Conservation (phyloP, 2,888 invertebrate genomes). For the Scaptomyza cyrtandrae region DNA sequence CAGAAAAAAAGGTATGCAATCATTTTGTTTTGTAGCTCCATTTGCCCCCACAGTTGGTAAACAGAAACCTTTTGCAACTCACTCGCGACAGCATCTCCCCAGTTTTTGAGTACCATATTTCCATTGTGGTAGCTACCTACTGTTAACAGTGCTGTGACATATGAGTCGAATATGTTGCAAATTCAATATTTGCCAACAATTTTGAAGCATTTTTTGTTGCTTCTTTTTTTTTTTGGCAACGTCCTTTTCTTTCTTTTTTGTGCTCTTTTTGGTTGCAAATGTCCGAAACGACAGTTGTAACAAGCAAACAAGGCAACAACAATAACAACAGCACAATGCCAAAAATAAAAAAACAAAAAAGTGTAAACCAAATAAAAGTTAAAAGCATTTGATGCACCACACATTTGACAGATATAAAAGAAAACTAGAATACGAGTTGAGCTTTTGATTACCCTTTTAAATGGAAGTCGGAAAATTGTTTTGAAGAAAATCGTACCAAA, state of each 20-base stretch:
- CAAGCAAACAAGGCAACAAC: conserved; percentile 58
- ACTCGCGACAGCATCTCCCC: conserved; percentile 53
- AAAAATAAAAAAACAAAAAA: conserved; percentile 45
- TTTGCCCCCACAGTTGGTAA: conserved; percentile 63
- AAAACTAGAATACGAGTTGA: conserved; percentile 12
- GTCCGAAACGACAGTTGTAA: conserved; percentile 66
- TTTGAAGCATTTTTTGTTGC: conserved; percentile 72
- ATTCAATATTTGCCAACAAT: conserved; percentile 84
- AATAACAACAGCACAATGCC: conserved; percentile 38
- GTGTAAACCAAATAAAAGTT: conserved; percentile 78
- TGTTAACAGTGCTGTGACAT: conserved; percentile 59
- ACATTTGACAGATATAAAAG: conserved; percentile 37
- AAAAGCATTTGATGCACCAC: conserved; percentile 71
- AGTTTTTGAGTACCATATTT: conserved; percentile 7
- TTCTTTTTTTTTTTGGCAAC: conserved; percentile 48
- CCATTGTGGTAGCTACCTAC: conserved; percentile 29
- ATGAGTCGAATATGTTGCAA: conserved; percentile 83
- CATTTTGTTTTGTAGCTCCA: conserved; percentile 28
- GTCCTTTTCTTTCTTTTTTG: conserved; percentile 22
- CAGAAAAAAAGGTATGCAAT: conserved; percentile 31
- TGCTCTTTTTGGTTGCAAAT: conserved; percentile 31
- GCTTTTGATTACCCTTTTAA: conserved; percentile 1
- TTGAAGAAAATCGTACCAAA: too few species aligned
- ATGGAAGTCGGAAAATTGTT: too few species aligned
- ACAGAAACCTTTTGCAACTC: conserved; percentile 79